These are phyloP conservation scores for Oxygymnocypris stewartii DNA, from an alignment of 2,113 vertebrate species.

Conservation along the genomic window DNA sequence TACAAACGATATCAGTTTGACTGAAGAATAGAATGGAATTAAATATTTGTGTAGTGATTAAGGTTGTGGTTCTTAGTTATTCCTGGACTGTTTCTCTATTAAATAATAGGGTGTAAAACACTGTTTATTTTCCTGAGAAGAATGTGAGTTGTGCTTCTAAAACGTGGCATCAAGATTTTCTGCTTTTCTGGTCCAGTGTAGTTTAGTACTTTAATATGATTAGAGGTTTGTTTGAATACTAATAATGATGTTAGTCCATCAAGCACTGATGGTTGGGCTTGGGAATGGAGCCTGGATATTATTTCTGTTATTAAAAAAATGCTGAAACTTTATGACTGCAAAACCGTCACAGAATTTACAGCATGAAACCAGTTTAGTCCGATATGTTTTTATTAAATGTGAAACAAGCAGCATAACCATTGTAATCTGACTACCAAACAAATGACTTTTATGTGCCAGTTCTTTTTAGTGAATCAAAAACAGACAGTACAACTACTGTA, in stretches of 20 bases:
- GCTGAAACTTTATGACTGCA: background rate
- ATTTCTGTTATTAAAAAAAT: background rate
- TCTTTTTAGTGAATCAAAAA: too few species aligned
- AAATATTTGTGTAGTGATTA: background rate
- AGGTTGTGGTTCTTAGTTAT: background rate
- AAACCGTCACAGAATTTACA: background rate
- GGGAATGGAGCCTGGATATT: too few species aligned
- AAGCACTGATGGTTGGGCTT: background rate
- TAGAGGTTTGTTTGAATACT: background rate
- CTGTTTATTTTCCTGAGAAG: background rate
- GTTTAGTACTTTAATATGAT: background rate
- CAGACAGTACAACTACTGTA: too few species aligned
- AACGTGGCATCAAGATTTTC: background rate
- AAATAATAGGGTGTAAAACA: background rate
- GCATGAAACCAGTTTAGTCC: background rate
- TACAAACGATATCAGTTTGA: conserved; percentile 1
- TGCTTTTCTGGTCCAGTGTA: background rate
- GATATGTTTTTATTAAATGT: background rate
- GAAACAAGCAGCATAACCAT: background rate
- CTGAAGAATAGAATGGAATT: background rate
- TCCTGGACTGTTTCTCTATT: background rate
- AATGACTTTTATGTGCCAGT: too few species aligned
- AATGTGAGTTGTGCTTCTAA: background rate
- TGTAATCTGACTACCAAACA: background rate
- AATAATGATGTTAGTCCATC: background rate